Evolutionary conservation across 2,888 invertebrate genomes (phyloP), one percentile per base, ranked within the genome.

Genomic region (Aquatica leii): DNA sequence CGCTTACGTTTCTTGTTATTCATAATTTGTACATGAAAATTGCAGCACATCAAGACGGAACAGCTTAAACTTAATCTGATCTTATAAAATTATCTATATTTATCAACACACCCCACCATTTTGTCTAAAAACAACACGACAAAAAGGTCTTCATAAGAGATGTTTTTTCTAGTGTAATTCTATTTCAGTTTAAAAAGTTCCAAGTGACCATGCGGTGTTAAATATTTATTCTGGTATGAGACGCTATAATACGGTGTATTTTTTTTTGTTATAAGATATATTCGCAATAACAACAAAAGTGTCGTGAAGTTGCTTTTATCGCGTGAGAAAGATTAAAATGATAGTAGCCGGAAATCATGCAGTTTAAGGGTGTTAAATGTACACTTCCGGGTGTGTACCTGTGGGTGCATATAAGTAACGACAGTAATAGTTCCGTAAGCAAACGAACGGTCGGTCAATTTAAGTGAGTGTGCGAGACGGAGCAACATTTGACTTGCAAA

Each of bases 281-380:
- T n/a, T n/a, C n/a, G n/a, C n/a, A n/a, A 50, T 53, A 54, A 62
- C 50, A 59, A 56, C 52, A 63, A 64, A 64, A 55, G 50, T 60
- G 61, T 65, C 64, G 61, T 58, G 64, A 34, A 52, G 41, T 54
- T 43, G 66, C 24, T 46, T 68, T 71, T 68, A 72, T 74, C 71
- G 74, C 73, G 73, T 74, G 73, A 70, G 73, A 72, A 67, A 63
- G 62, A 64, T 65, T 43, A 59, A 56, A 62, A 61, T 63, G 66
- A 68, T 67, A 68, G 65, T 61, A 67, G 64, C 69, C 72, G 75
- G 74, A 74, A 73, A 66, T 73, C 66, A 66, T 63, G 70, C 70
- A 71, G 70, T 69, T 46, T 67, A 67, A 71, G 72, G 72, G 76
- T 75, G 76, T 73, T 77, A 76, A 77, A 74, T 69, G 74, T 67